Percentiles rank a stretch among this genome's conserved stretches.
Evolutionary conservation across 2,797 vertebrate species (phyloP).

Genomic region (Alosa sapidissima): DNA sequence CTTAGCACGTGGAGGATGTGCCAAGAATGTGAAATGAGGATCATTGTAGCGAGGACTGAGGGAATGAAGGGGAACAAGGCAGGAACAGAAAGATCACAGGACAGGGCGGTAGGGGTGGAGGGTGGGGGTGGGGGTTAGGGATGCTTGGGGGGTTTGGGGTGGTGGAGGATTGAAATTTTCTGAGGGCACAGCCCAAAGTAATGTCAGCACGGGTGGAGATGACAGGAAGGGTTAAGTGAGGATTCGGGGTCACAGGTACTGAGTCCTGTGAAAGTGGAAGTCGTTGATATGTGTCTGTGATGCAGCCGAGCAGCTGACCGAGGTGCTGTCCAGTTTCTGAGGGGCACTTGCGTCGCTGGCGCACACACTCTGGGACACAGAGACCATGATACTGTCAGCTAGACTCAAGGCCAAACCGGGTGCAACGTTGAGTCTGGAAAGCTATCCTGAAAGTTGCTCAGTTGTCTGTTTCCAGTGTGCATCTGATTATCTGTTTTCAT

Average conservation of each 20-base stretch:
- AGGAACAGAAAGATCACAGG: slow-evolving; percentile 52
- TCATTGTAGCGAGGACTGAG: slow-evolving; percentile 53
- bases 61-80: slow-evolving; percentile 52
- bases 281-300: background rate
- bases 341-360: background rate
- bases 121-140: background rate
- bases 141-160: background rate
- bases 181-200: slow-evolving; percentile 17
- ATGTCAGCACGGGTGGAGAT: slow-evolving; percentile 22
- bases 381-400: background rate
- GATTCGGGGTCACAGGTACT: slow-evolving; percentile 7
- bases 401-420: background rate
- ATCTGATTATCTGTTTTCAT: slow-evolving; percentile 4
- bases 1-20: slow-evolving; percentile 52
- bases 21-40: slow-evolving; percentile 58
- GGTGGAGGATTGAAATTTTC: slow-evolving; percentile 12
- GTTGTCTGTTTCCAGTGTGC: background rate
- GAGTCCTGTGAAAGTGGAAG: too few relatives aligned
- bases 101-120: background rate
- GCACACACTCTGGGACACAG: background rate
- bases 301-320: background rate
- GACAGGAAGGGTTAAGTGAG: slow-evolving; percentile 32
- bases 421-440: background rate
- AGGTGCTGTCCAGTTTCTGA: background rate
- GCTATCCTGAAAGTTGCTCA: background rate